phyloP scores from a whole-genome alignment of 1,140 invertebrate genomes.

The Telenomus remus region DNA sequence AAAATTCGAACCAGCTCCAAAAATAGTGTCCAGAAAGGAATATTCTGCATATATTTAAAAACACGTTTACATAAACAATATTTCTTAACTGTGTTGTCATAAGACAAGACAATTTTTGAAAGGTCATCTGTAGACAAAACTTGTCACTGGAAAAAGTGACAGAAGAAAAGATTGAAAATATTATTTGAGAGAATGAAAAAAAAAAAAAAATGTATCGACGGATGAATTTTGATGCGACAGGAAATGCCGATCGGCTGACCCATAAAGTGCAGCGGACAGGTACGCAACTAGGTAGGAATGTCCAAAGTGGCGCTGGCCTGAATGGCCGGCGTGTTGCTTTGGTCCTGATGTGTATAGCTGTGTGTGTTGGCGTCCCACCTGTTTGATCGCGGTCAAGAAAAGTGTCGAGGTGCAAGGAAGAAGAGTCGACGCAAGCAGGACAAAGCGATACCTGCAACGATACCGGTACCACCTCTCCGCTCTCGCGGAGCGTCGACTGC shows the following conservation, averaged over 20 bases:
- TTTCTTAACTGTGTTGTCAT: no score
- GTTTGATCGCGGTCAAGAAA: conserved; percentile 52
- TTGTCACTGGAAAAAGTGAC: no score
- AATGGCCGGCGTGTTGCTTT: conserved; percentile 44
- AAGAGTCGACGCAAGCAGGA: conserved; percentile 21
- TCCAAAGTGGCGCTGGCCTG: conserved; percentile 46
- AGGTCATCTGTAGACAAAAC: no score
- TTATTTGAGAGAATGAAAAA: neutral
- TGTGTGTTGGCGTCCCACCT: conserved; percentile 42
- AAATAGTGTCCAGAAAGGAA: no score
- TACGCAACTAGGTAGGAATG: conserved; percentile 56
- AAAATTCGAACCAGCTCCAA: no score
- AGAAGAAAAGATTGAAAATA: neutral
- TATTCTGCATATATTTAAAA: no score
- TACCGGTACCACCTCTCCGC: conserved; percentile 57
- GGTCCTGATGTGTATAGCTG: conserved; percentile 18
- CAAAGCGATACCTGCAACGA: conserved; percentile 26
- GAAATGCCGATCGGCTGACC: conserved; percentile 58
- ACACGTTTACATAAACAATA: no score
- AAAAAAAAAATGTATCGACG: conserved; percentile 17
- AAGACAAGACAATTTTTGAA: no score
- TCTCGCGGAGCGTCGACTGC: conserved; percentile 46
- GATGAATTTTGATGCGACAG: conserved; percentile 13
- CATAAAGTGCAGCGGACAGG: conserved; percentile 61
- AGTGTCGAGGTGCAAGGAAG: conserved; percentile 47